phyloP scores from a whole-genome alignment of 2,113 vertebrate species.

The Agelaius tricolor region DNA sequence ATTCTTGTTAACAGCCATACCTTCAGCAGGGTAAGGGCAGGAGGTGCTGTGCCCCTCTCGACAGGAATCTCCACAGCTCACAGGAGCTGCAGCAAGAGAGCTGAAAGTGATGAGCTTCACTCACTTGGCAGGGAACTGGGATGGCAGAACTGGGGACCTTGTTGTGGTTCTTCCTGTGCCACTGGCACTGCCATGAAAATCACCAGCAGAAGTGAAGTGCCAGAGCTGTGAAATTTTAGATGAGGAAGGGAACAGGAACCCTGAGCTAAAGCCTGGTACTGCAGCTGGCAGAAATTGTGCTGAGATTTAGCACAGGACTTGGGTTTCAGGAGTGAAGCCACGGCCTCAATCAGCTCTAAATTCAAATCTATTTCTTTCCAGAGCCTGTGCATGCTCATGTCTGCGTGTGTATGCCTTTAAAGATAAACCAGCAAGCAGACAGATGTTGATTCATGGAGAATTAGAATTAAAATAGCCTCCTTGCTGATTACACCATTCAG shows the following conservation, averaged over 20 bases:
- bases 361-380: background rate
- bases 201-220: background rate
- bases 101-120: background rate
- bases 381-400: background rate
- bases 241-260: background rate
- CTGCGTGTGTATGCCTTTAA: background rate
- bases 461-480: slow-evolving; percentile 20
- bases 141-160: background rate
- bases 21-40: background rate
- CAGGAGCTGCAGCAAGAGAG: background rate
- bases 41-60: background rate
- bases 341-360: background rate
- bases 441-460: slow-evolving; percentile 22
- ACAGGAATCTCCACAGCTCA: background rate
- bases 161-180: background rate
- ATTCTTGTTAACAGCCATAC: background rate
- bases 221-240: background rate
- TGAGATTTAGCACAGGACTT: background rate
- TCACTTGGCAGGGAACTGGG: background rate
- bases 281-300: background rate
- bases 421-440: background rate
- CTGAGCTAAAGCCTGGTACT: background rate
- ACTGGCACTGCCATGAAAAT: background rate
- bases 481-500: slow-evolving; percentile 25
- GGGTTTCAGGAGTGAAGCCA: background rate